Evolutionary conservation across 2,888 invertebrate genomes (phyloP).

Genomic region (Lordiphosa andalusiaca): DNA sequence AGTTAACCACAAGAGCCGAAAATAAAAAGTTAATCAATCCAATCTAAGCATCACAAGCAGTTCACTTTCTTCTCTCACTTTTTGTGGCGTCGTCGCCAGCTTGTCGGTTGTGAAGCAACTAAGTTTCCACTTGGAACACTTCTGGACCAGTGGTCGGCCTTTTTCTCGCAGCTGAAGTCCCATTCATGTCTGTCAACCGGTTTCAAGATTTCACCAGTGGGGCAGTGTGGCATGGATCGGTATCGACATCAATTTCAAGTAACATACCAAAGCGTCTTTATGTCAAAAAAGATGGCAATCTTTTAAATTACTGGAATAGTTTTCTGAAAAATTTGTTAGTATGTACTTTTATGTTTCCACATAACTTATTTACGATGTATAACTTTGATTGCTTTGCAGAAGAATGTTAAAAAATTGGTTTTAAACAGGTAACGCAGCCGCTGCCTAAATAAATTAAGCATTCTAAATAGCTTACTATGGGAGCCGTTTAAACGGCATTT

Average conservation of each 20-base stretch:
- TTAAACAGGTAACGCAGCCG: no score
- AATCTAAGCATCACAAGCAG: conserved; percentile 18
- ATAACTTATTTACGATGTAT: no score
- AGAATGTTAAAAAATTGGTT: no score
- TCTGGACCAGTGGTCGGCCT: conserved; percentile 26
- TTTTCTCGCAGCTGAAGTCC: conserved; percentile 32
- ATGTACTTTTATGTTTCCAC: background rate
- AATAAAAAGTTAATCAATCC: conserved; percentile 31
- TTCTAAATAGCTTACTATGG: no score
- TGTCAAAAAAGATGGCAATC: conserved; percentile 2
- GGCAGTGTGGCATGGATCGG: conserved; percentile 21
- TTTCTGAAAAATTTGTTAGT: background rate
- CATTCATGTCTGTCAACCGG: conserved; percentile 48
- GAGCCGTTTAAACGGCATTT: no score
- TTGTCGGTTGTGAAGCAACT: conserved; percentile 27
- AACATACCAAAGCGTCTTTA: conserved; percentile 3
- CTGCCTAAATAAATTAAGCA: no score
- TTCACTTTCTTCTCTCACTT: conserved; percentile 40
- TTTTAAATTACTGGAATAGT: background rate
- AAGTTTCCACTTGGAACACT: conserved; percentile 41
- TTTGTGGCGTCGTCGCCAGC: conserved; percentile 10
- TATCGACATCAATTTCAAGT: conserved; percentile 6
- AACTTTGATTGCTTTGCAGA: no score
- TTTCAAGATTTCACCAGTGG: conserved; percentile 39
- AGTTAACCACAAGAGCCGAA: conserved; percentile 9